Evolutionary conservation across 2,888 invertebrate species (phyloP).

Genomic region (Volucella zonaria): DNA sequence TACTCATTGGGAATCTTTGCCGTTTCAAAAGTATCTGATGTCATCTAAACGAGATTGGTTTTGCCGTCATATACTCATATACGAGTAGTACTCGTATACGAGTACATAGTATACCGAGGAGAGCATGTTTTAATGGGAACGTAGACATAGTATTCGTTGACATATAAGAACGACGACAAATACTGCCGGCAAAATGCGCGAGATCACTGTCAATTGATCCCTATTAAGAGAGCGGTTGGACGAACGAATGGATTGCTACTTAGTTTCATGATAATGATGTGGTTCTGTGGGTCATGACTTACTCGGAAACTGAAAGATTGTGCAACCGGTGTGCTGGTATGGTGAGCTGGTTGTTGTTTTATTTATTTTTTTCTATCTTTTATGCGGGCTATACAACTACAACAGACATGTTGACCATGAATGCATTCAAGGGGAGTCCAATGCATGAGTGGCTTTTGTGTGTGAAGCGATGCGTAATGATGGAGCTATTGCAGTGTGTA

Average conservation of each 20-base stretch:
- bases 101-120: neutral
- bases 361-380: neutral
- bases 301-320: slow-evolving; percentile 17
- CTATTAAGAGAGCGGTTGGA: slow-evolving; percentile 35
- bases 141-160: too few species aligned
- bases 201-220: slow-evolving; percentile 60
- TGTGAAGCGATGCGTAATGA: slow-evolving; percentile 47
- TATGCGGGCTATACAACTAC: neutral
- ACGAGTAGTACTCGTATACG: neutral
- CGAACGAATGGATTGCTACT: neutral
- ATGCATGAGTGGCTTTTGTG: slow-evolving; percentile 53
- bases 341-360: neutral
- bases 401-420: neutral
- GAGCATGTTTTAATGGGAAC: too few species aligned
- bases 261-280: slow-evolving; percentile 46
- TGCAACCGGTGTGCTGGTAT: slow-evolving; percentile 21
- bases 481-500: slow-evolving; percentile 7
- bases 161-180: too few species aligned
- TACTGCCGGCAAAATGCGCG: neutral
- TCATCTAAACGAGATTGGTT: slow-evolving; percentile 55
- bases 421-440: slow-evolving; percentile 18
- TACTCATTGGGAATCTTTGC: slow-evolving; percentile 36
- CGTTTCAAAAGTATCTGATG: slow-evolving; percentile 38
- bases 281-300: slow-evolving; percentile 46
- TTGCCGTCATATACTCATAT: slow-evolving; percentile 12